phyloP scores from a whole-genome alignment of 1,140 invertebrate species.

The Lucilia cuprina region DNA sequence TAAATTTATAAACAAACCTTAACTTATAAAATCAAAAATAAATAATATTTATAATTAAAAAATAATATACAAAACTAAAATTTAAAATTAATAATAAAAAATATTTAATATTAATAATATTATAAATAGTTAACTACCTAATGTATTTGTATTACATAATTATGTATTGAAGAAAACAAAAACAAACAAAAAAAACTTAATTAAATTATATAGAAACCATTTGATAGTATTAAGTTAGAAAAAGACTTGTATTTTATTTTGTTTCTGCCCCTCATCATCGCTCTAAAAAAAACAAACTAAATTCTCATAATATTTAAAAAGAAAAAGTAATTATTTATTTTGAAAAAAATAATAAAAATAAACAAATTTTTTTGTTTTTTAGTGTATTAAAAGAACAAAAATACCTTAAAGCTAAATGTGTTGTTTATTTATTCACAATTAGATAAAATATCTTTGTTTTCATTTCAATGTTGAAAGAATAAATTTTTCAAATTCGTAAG shows the following conservation, averaged over 20 bases:
- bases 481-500: too few species aligned
- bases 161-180: not conserved
- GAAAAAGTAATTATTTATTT: not conserved
- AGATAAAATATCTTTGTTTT: too few species aligned
- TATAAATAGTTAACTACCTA: not conserved
- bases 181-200: not conserved
- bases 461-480: too few species aligned
- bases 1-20: not conserved
- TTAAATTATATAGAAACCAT: not conserved
- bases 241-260: conserved; percentile 12
- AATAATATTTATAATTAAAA: not conserved
- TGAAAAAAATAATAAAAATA: not conserved
- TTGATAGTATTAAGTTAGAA: not conserved
- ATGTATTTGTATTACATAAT: not conserved
- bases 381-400: not conserved
- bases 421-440: not conserved
- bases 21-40: not conserved
- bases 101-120: not conserved
- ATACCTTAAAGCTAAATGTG: not conserved
- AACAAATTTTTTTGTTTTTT: not conserved
- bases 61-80: not conserved
- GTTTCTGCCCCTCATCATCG: not conserved
- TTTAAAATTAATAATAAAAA: not conserved
- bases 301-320: conserved; percentile 2
- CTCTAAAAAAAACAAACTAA: not conserved